Conservation (phyloP, 2,113 vertebrate genomes). For the Madoqua kirkii region DNA sequence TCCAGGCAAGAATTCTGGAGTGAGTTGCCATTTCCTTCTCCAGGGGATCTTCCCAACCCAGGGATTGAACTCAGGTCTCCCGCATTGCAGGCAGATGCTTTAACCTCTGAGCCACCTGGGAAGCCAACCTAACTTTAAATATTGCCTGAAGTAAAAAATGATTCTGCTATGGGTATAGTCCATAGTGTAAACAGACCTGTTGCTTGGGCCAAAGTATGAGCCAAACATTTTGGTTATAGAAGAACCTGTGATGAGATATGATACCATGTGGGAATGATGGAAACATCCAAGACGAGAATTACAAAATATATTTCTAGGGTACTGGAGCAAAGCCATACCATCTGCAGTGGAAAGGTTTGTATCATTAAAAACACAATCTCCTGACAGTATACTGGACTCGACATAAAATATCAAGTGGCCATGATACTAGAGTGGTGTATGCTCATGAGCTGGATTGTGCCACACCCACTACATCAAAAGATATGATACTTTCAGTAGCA, state of each 20-base stretch:
- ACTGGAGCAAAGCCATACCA: background rate
- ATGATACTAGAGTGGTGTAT: background rate
- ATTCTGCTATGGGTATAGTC: too few relatives aligned
- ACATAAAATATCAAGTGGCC: background rate
- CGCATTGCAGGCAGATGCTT: too few relatives aligned
- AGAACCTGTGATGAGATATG: background rate
- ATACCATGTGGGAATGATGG: background rate
- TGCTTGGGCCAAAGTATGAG: background rate
- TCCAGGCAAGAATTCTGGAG: too few relatives aligned
- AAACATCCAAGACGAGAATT: background rate
- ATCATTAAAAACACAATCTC: background rate
- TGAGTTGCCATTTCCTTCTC: too few relatives aligned
- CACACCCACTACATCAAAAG: background rate
- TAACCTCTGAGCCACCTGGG: too few relatives aligned
- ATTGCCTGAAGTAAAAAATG: background rate
- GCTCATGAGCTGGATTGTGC: background rate
- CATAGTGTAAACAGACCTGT: background rate
- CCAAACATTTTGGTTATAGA: background rate
- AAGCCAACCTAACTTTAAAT: background rate
- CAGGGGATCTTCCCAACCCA: too few relatives aligned
- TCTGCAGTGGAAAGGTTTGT: background rate
- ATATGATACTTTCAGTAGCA: background rate
- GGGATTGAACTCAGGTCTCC: too few relatives aligned
- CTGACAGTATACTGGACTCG: background rate
- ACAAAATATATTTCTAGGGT: background rate